Percentiles rank a stretch among this genome's conserved stretches.
These are phyloP conservation scores for Fistularia commersonii DNA, from an alignment of 2,797 vertebrate genomes.

Conservation along the genomic window DNA sequence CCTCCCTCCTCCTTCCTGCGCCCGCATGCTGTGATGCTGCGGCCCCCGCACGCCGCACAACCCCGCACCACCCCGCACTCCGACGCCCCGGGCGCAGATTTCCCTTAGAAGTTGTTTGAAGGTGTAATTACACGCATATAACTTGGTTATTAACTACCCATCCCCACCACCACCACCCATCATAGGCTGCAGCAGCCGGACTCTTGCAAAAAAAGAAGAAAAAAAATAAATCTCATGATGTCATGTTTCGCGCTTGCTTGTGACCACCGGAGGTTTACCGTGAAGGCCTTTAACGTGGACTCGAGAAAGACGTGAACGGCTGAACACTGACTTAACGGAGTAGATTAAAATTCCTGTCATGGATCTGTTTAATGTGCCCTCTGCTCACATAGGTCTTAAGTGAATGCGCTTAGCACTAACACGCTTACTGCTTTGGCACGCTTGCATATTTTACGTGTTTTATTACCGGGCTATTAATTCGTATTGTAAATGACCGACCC, in stretches of 20 bases:
- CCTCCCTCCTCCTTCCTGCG: no score
- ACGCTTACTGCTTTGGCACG: conserved; percentile 26
- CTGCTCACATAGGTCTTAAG: conserved; percentile 36
- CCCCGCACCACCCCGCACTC: no score
- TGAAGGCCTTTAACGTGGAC: conserved; percentile 69
- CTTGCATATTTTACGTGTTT: conserved; percentile 23
- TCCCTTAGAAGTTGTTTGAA: no score
- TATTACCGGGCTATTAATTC: conserved; percentile 5
- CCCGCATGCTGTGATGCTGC: no score
- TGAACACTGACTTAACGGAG: conserved; percentile 54
- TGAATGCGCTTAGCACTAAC: conserved; percentile 43
- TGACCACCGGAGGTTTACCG: conserved; percentile 68
- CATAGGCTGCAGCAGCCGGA: no score
- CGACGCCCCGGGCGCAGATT: no score
- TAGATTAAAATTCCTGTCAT: conserved; percentile 78
- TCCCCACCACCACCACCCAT: no score
- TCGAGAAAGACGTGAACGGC: conserved; percentile 65
- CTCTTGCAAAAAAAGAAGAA: no score
- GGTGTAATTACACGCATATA: no score
- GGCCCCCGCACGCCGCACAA: no score
- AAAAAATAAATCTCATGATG: conserved; percentile 42
- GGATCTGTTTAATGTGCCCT: conserved; percentile 64
- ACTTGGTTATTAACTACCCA: no score
- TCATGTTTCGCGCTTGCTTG: conserved; percentile 73
- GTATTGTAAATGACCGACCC: conserved; percentile 4